phyloP scores from a whole-genome alignment of 1,140 invertebrate genomes.

The Panulirus ornatus region DNA sequence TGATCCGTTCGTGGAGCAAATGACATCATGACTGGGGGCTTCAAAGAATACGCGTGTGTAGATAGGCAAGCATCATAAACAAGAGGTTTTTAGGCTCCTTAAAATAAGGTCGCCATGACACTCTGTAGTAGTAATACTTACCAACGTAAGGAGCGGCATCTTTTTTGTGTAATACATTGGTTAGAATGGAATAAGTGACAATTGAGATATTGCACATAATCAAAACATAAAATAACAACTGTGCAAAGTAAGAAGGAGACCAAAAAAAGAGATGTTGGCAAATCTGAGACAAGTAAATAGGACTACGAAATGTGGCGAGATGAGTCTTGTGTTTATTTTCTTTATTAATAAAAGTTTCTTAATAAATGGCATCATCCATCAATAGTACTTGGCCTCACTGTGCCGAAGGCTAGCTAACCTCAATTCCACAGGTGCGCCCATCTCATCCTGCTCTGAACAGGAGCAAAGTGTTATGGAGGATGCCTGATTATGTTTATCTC shows the following conservation, averaged over 20 bases:
- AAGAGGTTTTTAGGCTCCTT: background rate
- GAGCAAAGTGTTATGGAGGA: no score
- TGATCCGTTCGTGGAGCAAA: no score
- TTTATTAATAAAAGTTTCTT: no score
- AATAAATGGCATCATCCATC: no score
- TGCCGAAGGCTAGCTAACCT: no score
- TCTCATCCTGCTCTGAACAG: no score
- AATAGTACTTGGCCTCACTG: no score
- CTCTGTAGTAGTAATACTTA: conserved; percentile 19
- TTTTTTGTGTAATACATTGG: conserved; percentile 48
- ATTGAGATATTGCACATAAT: conserved; percentile 31
- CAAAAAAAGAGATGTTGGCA: background rate
- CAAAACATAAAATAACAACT: conserved; percentile 8
- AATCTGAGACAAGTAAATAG: background rate
- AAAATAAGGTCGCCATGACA: background rate
- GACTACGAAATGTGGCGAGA: background rate
- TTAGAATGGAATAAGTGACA: conserved; percentile 39
- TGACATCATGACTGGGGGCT: background rate
- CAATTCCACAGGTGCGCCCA: no score
- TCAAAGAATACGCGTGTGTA: background rate
- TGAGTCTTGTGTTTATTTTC: background rate
- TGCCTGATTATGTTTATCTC: no score
- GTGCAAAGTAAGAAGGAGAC: conserved; percentile 18
- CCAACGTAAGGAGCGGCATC: conserved; percentile 43
- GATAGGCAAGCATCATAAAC: conserved; percentile 15